These are phyloP conservation scores for Neoniphon sammara DNA, from an alignment of 2,797 vertebrate genomes.

Conservation along the genomic window DNA sequence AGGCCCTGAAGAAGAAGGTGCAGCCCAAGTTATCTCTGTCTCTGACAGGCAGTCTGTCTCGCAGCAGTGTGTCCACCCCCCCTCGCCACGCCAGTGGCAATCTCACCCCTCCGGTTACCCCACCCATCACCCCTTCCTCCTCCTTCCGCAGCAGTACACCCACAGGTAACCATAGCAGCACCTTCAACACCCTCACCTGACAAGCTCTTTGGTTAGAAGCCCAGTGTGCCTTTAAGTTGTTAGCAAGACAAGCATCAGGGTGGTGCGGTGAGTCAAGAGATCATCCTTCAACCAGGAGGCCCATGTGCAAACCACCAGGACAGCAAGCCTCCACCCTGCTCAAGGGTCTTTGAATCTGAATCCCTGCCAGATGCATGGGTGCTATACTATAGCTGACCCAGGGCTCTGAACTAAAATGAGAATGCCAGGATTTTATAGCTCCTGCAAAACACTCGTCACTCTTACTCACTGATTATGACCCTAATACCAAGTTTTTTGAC, in stretches of 20 bases:
- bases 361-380: too few species aligned
- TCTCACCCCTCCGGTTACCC: slow-evolving; percentile 98
- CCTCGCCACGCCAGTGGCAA: slow-evolving; percentile 95
- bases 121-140: slow-evolving; percentile 97
- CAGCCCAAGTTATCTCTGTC: slow-evolving; percentile 95
- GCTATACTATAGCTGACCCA: too few species aligned
- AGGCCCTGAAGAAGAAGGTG: slow-evolving; percentile 93
- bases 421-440: too few species aligned
- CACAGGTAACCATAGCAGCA: slow-evolving; percentile 83
- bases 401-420: too few species aligned
- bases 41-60: slow-evolving; percentile 88
- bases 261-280: not conserved
- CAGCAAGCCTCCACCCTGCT: too few species aligned
- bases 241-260: not conserved
- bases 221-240: not conserved
- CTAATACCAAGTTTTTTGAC: too few species aligned
- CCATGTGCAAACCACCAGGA: too few species aligned
- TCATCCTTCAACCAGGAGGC: too few species aligned
- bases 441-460: too few species aligned
- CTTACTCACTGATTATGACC: too few species aligned
- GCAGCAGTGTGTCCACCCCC: slow-evolving; percentile 90
- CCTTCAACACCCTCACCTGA: not conserved
- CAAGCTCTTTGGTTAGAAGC: not conserved
- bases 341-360: too few species aligned
- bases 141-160: slow-evolving; percentile 97